A percentile compares a stretch with the other conserved stretches of the same genome.
phyloP scores from a whole-genome alignment of 2,888 invertebrate genomes.

The Parasteatoda lunata region DNA sequence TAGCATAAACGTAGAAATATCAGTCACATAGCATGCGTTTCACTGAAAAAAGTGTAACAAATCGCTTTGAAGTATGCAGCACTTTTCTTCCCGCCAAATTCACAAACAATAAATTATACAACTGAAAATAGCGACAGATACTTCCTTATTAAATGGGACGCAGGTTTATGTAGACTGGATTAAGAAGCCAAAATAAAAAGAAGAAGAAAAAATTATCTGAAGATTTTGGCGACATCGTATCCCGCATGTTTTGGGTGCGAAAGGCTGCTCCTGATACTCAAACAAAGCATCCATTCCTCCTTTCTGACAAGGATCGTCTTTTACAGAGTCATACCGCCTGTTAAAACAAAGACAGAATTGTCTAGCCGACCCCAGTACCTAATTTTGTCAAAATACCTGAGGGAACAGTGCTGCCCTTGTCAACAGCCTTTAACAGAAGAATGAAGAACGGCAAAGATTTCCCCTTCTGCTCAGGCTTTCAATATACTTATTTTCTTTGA shows the following conservation, averaged over 20 bases:
- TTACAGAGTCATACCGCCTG: not conserved
- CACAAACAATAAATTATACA: too few relatives aligned
- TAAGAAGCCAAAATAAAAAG: not conserved
- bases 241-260: not conserved
- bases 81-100: too few relatives aligned
- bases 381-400: slow-evolving; percentile 2
- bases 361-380: not conserved
- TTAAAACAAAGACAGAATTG: not conserved
- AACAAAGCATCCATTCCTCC: not conserved
- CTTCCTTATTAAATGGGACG: not conserved
- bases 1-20: too few relatives aligned
- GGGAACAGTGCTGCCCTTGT: not conserved
- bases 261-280: not conserved
- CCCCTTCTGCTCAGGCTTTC: not conserved
- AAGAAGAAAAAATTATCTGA: not conserved
- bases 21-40: too few relatives aligned
- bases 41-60: too few relatives aligned
- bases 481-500: too few relatives aligned
- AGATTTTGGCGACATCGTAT: not conserved
- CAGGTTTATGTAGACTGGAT: not conserved
- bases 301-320: not conserved
- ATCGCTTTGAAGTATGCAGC: too few relatives aligned
- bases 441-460: not conserved
- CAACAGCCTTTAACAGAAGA: not conserved
- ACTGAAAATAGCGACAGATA: too few relatives aligned